A percentile compares a stretch with the other conserved stretches of the same genome.
phyloP scores from a whole-genome alignment of 2,113 vertebrate species.

The Podarcis raffonei region DNA sequence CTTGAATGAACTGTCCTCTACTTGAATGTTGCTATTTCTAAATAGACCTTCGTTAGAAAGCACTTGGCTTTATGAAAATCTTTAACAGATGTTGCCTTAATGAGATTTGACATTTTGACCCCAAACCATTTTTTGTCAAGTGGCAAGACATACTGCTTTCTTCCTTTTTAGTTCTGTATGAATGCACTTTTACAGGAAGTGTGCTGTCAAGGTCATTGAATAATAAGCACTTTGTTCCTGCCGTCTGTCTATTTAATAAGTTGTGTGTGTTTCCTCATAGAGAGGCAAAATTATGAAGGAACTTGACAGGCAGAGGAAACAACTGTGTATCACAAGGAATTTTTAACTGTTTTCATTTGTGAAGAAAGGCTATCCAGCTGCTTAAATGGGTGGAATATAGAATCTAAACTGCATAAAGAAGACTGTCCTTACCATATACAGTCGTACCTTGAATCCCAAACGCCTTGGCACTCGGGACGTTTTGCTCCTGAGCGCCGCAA shows the following conservation, averaged over 20 bases:
- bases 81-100: conserved; percentile 32
- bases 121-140: conserved; percentile 21
- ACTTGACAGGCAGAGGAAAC: neutral
- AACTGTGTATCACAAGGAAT: neutral
- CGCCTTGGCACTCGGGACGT: too few species aligned
- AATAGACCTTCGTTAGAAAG: neutral
- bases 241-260: neutral
- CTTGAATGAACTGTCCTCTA: neutral
- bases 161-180: neutral
- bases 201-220: neutral
- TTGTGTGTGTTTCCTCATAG: neutral
- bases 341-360: neutral
- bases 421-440: neutral
- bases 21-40: neutral
- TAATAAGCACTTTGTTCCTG: conserved; percentile 12
- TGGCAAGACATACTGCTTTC: neutral
- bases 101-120: conserved; percentile 22
- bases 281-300: neutral
- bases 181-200: conserved; percentile 17
- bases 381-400: neutral
- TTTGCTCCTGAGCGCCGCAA: too few species aligned
- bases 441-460: too few species aligned
- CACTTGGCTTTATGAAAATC: neutral
- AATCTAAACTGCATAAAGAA: neutral
- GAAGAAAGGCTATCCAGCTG: neutral